These are phyloP conservation scores for Synanceia verrucosa DNA, from an alignment of 2,797 vertebrate genomes.

Conservation along the genomic window DNA sequence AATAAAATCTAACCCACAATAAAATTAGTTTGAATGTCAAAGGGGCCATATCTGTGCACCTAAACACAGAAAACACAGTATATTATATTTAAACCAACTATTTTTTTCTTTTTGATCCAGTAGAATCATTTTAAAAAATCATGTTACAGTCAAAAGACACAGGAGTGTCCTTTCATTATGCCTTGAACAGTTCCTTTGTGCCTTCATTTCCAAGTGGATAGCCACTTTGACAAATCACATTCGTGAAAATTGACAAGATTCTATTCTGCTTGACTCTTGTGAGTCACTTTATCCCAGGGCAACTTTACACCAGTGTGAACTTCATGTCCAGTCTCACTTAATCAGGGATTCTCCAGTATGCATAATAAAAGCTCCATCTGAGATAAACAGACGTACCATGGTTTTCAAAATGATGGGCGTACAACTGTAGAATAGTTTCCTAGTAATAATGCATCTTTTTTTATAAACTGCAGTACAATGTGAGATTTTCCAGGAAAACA, in stretches of 20 bases:
- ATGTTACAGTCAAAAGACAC: not conserved
- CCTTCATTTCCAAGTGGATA: not conserved
- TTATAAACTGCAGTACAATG: not conserved
- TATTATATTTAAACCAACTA: not conserved
- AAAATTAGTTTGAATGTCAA: not conserved
- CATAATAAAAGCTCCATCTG: slow-evolving; percentile 14
- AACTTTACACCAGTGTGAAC: slow-evolving; percentile 14
- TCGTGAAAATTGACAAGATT: not conserved
- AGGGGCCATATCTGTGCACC: not conserved
- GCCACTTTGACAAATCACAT: not conserved
- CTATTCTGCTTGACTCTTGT: not conserved
- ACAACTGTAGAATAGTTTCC: not conserved
- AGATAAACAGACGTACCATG: not conserved
- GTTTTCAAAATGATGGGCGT: slow-evolving; percentile 4
- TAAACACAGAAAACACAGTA: not conserved
- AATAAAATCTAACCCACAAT: not conserved
- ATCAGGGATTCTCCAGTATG: slow-evolving; percentile 6
- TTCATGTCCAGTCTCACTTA: slow-evolving; percentile 1
- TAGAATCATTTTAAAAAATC: not conserved
- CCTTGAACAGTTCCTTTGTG: not conserved
- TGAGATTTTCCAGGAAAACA: not conserved
- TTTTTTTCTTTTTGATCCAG: not conserved
- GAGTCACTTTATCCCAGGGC: not conserved
- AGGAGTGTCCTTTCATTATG: not conserved
- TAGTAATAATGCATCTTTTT: not conserved